Base-by-base conservation (phyloP, 2,888 invertebrate species). In the Tetanocera ferruginea region DNA sequence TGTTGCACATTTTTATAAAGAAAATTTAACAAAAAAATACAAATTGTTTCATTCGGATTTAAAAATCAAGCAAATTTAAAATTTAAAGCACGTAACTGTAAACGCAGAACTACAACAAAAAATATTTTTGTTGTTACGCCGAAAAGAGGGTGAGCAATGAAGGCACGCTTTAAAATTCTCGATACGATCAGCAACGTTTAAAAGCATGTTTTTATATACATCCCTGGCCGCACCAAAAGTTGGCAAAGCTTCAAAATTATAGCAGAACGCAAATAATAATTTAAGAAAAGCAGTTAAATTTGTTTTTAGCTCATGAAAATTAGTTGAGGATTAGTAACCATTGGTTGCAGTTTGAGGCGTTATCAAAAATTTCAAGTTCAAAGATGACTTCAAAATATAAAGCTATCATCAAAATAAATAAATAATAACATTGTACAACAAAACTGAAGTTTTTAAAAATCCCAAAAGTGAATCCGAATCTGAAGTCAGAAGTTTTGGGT, bases 1-100 rank as follows among this genome's bases (percentile, higher is more conserved):
- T 25, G 64, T 67, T 74, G 72, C 76, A 72, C 85, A 85, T 76
- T 86, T 86, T 86, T 86, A 86, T 86, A 86, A 80, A 62, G 76
- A 82, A 78, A 80, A 76, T 78, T 76, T 71, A 57, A 49, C n/a
- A 17, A 28, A 19, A 31, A 55, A 66, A 67, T 55, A n/a, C 19
- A 67, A 23, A 31, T 37, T 69, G n/a, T 49, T 66, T 66, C n/a
- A n/a, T n/a, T 67, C 49, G 0, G 49, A 23, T 25, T 51, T 14
- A 6, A 25, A 19, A 2, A 14, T 14, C 17, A 25, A n/a, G 17
- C 62, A 57, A 17, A 25, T 74, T 80, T 76, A 28, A 76, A 37
- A 78, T 78, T 78, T 66, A 23, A 78, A 52, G 70, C 80, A 80
- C 80, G 80, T 80, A 64, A 11, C 43, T 11, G 66, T 37, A 62